phyloP scores from a whole-genome alignment of 92 coral and sea anemone genomes.

The Zoanthus sansibaricus region DNA sequence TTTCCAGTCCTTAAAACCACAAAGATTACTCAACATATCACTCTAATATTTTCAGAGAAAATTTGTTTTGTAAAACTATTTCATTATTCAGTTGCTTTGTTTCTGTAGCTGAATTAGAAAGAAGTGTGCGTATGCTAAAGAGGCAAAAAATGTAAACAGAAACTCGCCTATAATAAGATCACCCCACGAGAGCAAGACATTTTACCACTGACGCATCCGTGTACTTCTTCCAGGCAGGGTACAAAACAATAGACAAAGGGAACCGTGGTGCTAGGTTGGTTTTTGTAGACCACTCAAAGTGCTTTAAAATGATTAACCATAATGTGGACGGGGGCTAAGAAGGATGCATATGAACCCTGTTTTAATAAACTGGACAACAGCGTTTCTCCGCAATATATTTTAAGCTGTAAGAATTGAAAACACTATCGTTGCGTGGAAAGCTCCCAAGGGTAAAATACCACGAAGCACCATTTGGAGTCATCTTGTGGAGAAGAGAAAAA shows the following conservation, averaged over 20 bases:
- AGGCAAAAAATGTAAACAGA: too few species aligned
- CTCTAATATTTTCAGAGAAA: too few species aligned
- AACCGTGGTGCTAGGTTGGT: constrained; percentile 52
- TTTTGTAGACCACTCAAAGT: constrained; percentile 64
- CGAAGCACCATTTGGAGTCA: constrained; percentile 62
- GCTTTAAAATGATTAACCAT: constrained; percentile 57
- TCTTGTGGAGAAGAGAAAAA: not conserved
- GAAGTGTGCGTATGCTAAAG: too few species aligned
- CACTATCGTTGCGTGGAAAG: constrained; percentile 46
- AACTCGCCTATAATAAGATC: not conserved
- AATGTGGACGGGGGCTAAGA: constrained; percentile 26
- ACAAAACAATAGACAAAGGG: constrained; percentile 46
- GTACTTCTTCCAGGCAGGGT: constrained; percentile 45
- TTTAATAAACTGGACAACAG: constrained; percentile 53
- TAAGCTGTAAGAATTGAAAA: constrained; percentile 56
- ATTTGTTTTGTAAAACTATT: too few species aligned
- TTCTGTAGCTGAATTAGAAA: too few species aligned
- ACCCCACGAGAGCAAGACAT: constrained; percentile 50
- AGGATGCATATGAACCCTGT: constrained; percentile 22
- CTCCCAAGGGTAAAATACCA: constrained; percentile 53
- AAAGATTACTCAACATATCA: too few species aligned
- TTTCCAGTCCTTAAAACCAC: too few species aligned
- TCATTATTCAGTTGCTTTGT: too few species aligned
- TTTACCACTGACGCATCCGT: constrained; percentile 36
- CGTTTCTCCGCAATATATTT: constrained; percentile 44